These are phyloP conservation scores for Dyspetes luteomarginatus DNA, from an alignment of 2,888 invertebrate genomes.

Conservation along the genomic window DNA sequence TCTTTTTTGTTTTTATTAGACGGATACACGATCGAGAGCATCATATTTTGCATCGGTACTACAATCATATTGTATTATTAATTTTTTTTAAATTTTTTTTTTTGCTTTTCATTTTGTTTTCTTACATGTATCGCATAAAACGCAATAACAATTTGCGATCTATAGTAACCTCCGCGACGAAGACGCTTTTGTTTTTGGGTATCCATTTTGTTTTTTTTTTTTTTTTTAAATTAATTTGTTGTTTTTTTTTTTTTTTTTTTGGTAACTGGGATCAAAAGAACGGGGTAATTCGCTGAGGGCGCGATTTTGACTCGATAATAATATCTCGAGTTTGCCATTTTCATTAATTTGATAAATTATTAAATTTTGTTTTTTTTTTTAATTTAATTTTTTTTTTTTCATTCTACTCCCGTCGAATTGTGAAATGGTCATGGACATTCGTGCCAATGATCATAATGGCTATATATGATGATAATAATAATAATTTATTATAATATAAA, in stretches of 20 bases:
- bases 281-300: conserved; percentile 28
- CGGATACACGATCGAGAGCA: conserved; percentile 55
- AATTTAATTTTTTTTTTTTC: conserved; percentile 16
- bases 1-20: conserved; percentile 56
- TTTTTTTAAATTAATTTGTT: too few species aligned
- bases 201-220: too few species aligned
- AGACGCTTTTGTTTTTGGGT: too few species aligned
- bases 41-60: conserved; percentile 39
- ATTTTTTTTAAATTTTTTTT: too few species aligned
- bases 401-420: conserved; percentile 45
- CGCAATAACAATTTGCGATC: conserved; percentile 57
- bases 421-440: conserved; percentile 33
- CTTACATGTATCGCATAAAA: conserved; percentile 27
- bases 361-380: conserved; percentile 33
- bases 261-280: conserved; percentile 28
- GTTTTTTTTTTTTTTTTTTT: neutral
- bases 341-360: neutral
- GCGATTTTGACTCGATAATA: conserved; percentile 21
- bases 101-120: too few species aligned
- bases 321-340: conserved; percentile 41
- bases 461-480: conserved; percentile 77
- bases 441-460: conserved; percentile 58
- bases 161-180: conserved; percentile 8
- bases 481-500: conserved; percentile 80
- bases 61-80: neutral